These are phyloP conservation scores for Ptychoptera albimana DNA, from an alignment of 2,888 invertebrate species.

Conservation along the genomic window DNA sequence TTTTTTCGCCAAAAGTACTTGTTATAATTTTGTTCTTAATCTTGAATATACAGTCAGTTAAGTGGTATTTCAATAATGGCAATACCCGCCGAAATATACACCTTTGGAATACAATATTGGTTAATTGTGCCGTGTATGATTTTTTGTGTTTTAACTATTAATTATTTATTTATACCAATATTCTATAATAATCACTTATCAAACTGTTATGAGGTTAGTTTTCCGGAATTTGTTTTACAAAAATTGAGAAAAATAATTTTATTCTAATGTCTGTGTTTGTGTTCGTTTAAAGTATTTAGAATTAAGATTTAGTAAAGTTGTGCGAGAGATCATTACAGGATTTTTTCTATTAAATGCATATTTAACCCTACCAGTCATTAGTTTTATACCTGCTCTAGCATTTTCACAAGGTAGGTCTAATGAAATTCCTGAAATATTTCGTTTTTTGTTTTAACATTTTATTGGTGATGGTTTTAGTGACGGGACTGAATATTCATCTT, in stretches of 20 bases:
- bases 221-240: not conserved
- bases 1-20: too few relatives aligned
- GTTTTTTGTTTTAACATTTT: too few relatives aligned
- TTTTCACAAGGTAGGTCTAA: conserved; percentile 26
- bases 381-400: conserved; percentile 25
- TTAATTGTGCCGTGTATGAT: conserved; percentile 23
- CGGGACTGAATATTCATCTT: conserved; percentile 37
- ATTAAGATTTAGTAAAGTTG: conserved; percentile 21
- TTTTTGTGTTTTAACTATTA: conserved; percentile 16
- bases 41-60: conserved; percentile 22
- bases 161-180: conserved; percentile 27
- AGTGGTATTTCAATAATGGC: conserved; percentile 34
- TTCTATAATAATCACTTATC: conserved; percentile 28
- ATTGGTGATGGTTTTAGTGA: conserved; percentile 35
- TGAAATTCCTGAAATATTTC: too few relatives aligned
- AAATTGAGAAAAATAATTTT: too few relatives aligned
- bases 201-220: conserved; percentile 25
- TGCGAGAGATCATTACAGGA: conserved; percentile 21
- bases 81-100: conserved; percentile 32
- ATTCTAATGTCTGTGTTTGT: too few relatives aligned
- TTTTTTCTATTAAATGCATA: conserved; percentile 20
- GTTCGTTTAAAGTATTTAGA: conserved; percentile 21
- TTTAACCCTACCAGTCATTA: conserved; percentile 22
- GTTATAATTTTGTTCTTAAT: too few relatives aligned
- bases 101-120: conserved; percentile 29